Evolutionary conservation across 2,888 invertebrate genomes (phyloP).

Genomic region (Lasioglossum vierecki): DNA sequence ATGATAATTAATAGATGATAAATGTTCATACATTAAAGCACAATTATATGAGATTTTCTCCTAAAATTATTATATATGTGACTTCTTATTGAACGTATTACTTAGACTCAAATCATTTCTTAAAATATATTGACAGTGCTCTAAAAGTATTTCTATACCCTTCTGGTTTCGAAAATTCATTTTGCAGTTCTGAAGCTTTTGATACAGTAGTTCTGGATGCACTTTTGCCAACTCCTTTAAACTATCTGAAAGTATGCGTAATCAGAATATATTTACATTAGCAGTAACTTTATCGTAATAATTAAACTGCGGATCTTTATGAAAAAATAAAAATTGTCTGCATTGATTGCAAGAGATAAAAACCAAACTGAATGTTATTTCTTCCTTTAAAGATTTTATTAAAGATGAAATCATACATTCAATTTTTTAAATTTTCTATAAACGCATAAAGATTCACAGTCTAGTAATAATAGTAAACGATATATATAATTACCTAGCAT

Average conservation of each 20-base stretch:
- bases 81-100: background rate
- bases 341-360: too few relatives aligned
- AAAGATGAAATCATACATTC: too few relatives aligned
- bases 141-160: slow-evolving; percentile 79
- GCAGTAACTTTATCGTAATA: background rate
- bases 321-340: too few relatives aligned
- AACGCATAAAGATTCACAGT: too few relatives aligned
- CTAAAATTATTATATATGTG: background rate
- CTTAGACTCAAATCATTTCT: background rate
- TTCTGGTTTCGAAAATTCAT: slow-evolving; percentile 87
- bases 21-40: background rate
- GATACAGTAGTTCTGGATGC: slow-evolving; percentile 85
- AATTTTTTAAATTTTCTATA: too few relatives aligned
- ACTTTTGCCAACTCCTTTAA: slow-evolving; percentile 85
- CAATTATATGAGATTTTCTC: background rate
- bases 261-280: slow-evolving; percentile 25
- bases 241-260: slow-evolving; percentile 80
- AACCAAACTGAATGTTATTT: too few relatives aligned
- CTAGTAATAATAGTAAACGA: background rate
- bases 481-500: slow-evolving; percentile 86
- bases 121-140: slow-evolving; percentile 67
- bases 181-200: slow-evolving; percentile 87
- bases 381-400: too few relatives aligned
- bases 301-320: too few relatives aligned
- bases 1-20: background rate